Conservation (phyloP, 1,140 invertebrate species). For the Dendroctonus ponderosae region DNA sequence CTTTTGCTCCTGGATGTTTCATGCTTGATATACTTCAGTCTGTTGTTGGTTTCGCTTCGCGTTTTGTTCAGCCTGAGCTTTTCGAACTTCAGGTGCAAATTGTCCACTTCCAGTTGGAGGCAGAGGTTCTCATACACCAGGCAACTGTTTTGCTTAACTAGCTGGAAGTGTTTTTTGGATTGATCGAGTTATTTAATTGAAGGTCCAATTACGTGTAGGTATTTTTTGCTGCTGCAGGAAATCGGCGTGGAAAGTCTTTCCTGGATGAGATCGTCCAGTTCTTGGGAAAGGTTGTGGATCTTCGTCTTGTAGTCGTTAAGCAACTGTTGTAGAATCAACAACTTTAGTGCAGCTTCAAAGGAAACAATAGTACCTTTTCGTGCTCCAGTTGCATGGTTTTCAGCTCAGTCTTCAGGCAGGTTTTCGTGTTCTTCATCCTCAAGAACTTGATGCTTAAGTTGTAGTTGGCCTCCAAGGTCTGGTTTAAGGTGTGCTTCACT, state of each 20-base stretch:
- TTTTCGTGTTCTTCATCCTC: conserved; percentile 49
- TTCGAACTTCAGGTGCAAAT: conserved; percentile 39
- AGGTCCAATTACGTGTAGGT: conserved; percentile 43
- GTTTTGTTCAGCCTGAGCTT: conserved; percentile 35
- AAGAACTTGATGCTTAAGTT: conserved; percentile 51
- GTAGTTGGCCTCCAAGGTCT: conserved; percentile 50
- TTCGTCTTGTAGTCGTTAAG: conserved; percentile 39
- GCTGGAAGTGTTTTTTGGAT: conserved; percentile 35
- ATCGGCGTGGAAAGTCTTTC: conserved; percentile 40
- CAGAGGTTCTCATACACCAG: conserved; percentile 48
- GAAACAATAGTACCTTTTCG: conserved; percentile 36
- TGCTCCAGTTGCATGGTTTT: conserved; percentile 40
- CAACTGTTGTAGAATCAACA: conserved; percentile 30
- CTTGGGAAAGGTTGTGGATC: conserved; percentile 40
- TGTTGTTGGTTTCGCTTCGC: conserved; percentile 40
- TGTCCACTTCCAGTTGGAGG: conserved; percentile 46
- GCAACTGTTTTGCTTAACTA: conserved; percentile 47
- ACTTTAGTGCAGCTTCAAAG: background rate
- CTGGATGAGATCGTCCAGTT: conserved; percentile 42
- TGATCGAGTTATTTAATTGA: background rate
- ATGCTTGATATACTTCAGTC: conserved; percentile 41
- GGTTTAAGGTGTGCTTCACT: conserved; percentile 44
- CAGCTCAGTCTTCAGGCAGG: conserved; percentile 41
- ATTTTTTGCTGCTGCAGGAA: conserved; percentile 48
- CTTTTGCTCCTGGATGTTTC: conserved; percentile 15